Percentiles rank a stretch among this genome's conserved stretches.
Conservation (phyloP, 2,888 invertebrate species). For the Andrena minutula region DNA sequence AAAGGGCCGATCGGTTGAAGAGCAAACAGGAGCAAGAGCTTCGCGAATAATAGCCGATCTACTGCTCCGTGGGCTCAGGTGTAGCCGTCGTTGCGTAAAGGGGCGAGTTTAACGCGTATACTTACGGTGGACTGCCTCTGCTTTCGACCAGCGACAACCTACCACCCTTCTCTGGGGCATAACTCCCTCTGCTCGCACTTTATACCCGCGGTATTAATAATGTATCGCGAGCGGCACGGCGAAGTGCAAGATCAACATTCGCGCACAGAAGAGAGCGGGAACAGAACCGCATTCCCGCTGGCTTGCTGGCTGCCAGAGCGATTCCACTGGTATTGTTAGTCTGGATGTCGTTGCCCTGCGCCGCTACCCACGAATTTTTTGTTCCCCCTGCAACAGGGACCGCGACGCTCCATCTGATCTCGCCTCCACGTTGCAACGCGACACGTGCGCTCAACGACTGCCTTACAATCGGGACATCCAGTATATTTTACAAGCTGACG, state of each 20-base stretch:
- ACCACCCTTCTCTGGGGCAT: neutral
- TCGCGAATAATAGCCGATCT: neutral
- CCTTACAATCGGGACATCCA: neutral
- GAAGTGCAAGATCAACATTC: slow-evolving; percentile 61
- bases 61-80: slow-evolving; percentile 8
- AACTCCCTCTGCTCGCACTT: slow-evolving; percentile 32
- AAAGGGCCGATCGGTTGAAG: slow-evolving; percentile 15
- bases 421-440: neutral
- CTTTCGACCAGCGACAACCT: slow-evolving; percentile 12
- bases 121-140: neutral
- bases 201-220: slow-evolving; percentile 61
- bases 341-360: neutral
- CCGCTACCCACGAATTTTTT: slow-evolving; percentile 13
- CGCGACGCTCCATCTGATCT: slow-evolving; percentile 15
- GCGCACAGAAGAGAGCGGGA: slow-evolving; percentile 17
- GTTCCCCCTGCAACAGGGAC: neutral
- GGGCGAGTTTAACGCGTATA: slow-evolving; percentile 27
- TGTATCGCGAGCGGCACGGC: slow-evolving; percentile 55
- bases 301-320: slow-evolving; percentile 7
- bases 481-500: neutral
- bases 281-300: slow-evolving; percentile 19
- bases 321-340: slow-evolving; percentile 40
- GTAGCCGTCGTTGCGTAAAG: slow-evolving; percentile 36
- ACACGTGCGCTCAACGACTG: slow-evolving; percentile 15
- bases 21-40: slow-evolving; percentile 7